Percentiles rank a stretch among this genome's conserved stretches.
phyloP scores from a whole-genome alignment of 2,797 vertebrate genomes.

The Sciurus carolinensis region DNA sequence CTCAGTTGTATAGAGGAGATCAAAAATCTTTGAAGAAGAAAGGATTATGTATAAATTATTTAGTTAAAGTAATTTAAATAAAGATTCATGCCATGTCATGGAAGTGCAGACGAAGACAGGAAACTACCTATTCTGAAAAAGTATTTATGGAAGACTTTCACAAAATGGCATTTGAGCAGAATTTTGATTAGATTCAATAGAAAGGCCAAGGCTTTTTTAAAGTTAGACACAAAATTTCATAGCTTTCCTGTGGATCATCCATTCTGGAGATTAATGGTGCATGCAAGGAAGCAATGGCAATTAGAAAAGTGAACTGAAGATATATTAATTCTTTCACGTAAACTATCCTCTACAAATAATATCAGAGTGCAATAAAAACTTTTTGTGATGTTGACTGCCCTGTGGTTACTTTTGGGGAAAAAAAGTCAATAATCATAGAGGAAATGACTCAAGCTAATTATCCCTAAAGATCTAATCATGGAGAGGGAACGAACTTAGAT shows the following conservation, averaged over 20 bases:
- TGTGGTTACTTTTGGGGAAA: not conserved
- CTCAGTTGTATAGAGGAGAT: not conserved
- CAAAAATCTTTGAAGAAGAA: not conserved
- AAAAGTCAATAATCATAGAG: not conserved
- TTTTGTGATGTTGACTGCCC: not conserved
- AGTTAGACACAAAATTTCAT: not conserved
- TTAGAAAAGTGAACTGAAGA: conserved; percentile 19
- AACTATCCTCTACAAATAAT: not conserved
- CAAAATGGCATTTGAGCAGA: not conserved
- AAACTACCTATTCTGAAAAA: not conserved
- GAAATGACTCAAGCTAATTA: not conserved
- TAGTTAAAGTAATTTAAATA: conserved; percentile 17
- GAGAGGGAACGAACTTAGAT: not conserved
- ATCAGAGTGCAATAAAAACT: not conserved
- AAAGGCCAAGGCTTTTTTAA: not conserved
- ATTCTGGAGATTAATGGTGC: not conserved
- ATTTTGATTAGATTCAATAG: conserved; percentile 42
- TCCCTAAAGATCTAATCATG: not conserved
- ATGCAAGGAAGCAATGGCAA: not conserved
- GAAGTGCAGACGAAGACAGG: not conserved
- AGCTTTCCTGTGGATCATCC: not conserved
- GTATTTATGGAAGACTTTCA: conserved; percentile 5
- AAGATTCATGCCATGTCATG: not conserved
- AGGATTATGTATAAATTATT: not conserved
- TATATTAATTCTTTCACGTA: not conserved